Evolutionary conservation across 2,797 vertebrate genomes (phyloP).

Genomic region (Xiphophorus birchmanni): DNA sequence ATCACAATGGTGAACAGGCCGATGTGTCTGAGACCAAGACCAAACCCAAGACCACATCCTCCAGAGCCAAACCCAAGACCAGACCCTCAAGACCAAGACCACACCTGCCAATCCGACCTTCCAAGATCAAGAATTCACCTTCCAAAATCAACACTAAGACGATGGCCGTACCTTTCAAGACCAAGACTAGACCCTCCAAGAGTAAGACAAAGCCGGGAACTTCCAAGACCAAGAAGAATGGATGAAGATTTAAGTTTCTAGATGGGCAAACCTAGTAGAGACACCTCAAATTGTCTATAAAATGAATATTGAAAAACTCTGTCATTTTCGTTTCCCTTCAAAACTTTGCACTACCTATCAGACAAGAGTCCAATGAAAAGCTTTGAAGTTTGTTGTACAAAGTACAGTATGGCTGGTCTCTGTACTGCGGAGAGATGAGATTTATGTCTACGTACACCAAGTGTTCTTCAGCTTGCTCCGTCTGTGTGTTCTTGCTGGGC

Average conservation of each 20-base stretch:
- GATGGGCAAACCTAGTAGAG: background rate
- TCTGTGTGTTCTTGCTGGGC: conserved; percentile 42
- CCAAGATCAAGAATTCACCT: too few species aligned
- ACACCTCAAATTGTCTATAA: background rate
- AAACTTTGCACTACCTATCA: background rate
- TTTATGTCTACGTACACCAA: conserved; percentile 54
- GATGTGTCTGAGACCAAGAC: too few species aligned
- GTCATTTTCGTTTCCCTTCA: background rate
- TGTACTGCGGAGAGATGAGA: background rate
- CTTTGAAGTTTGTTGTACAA: background rate
- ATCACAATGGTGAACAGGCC: background rate
- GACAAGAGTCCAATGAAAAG: background rate
- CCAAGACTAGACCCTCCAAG: too few species aligned
- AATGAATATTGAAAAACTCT: background rate
- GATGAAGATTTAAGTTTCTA: background rate
- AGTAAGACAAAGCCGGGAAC: too few species aligned
- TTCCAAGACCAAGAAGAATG: background rate
- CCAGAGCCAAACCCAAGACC: too few species aligned
- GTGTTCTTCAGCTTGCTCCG: conserved; percentile 27
- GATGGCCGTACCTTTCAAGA: too few species aligned
- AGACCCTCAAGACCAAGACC: too few species aligned
- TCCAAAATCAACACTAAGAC: too few species aligned
- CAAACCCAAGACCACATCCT: too few species aligned
- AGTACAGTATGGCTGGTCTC: background rate
- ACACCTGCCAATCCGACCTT: too few species aligned